Evolutionary conservation across 2,888 invertebrate genomes (phyloP).

Genomic region (Allacma fusca): DNA sequence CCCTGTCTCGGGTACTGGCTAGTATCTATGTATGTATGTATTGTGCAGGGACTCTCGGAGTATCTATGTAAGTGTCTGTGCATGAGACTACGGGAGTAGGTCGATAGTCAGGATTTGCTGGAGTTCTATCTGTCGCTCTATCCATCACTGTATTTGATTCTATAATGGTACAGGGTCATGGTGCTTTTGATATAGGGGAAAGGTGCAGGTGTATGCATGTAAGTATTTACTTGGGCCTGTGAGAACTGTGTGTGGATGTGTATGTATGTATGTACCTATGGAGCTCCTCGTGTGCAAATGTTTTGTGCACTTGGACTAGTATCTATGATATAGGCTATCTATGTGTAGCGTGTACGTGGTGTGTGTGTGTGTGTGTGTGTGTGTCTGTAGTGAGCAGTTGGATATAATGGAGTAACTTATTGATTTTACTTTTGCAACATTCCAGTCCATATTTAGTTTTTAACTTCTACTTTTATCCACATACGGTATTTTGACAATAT

Average conservation of each 20-base stretch:
- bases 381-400: no score
- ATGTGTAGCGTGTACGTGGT: background rate
- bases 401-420: conserved; percentile 7
- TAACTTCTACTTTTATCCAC: conserved; percentile 26
- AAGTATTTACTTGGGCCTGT: no score
- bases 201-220: background rate
- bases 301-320: no score
- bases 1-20: no score
- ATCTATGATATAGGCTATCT: background rate
- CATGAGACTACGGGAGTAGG: no score
- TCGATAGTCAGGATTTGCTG: background rate
- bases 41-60: no score
- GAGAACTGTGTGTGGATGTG: no score
- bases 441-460: conserved; percentile 31
- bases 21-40: no score
- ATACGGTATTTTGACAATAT: conserved; percentile 18
- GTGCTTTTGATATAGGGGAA: background rate
- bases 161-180: background rate
- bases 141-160: no score
- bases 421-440: conserved; percentile 33
- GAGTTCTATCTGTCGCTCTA: background rate
- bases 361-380: conserved; percentile 5
- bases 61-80: no score
- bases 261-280: background rate
- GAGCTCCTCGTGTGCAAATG: no score